Evolutionary conservation across 2,797 vertebrate species (phyloP).

Genomic region (Centropyge bicolor): DNA sequence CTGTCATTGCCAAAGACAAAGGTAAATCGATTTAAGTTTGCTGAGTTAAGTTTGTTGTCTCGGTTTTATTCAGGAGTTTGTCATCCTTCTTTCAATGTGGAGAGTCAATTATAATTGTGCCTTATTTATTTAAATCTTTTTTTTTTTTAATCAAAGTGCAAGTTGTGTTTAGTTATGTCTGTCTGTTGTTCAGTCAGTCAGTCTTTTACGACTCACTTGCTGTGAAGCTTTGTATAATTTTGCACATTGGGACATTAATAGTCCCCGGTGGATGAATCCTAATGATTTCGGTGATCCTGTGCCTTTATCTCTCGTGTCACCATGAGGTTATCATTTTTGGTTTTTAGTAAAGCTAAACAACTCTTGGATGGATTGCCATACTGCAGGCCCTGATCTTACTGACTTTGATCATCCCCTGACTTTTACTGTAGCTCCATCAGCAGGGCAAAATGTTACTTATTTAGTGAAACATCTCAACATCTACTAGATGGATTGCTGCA

Average conservation of each 20-base stretch:
- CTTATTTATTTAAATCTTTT: too few relatives aligned
- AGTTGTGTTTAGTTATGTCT: too few relatives aligned
- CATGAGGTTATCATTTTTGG: neutral
- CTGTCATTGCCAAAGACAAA: conserved; percentile 66
- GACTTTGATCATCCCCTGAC: neutral
- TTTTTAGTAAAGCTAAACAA: neutral
- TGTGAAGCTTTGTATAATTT: neutral
- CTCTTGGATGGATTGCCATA: neutral
- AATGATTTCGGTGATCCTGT: neutral
- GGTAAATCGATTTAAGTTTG: conserved; percentile 67
- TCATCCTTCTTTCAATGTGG: neutral
- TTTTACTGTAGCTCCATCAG: neutral
- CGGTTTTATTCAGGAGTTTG: neutral
- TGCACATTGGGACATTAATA: neutral
- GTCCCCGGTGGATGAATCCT: neutral
- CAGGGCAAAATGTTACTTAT: neutral
- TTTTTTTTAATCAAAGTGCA: neutral
- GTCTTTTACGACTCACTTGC: neutral
- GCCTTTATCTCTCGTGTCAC: neutral
- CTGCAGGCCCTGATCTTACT: neutral
- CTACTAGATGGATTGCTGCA: neutral
- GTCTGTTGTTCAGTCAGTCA: neutral
- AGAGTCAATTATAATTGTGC: neutral
- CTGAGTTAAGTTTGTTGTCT: neutral
- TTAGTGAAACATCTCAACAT: neutral